A percentile compares a stretch with the other conserved stretches of the same genome.
Evolutionary conservation across 2,797 vertebrate species (phyloP).

Genomic region (Pristis pectinata): DNA sequence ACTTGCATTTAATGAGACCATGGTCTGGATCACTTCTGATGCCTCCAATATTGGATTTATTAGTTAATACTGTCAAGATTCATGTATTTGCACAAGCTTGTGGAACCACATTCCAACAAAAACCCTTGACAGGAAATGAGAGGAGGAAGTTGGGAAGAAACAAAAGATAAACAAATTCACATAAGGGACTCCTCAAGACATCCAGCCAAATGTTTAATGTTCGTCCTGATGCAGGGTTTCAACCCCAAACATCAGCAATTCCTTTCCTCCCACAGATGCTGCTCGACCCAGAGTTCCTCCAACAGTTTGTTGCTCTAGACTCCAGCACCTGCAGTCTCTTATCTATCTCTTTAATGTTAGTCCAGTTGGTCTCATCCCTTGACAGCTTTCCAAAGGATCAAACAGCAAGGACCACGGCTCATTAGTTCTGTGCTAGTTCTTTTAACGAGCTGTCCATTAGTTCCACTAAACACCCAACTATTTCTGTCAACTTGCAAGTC

Average conservation of each 20-base stretch:
- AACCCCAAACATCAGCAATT: no score
- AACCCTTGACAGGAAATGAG: background rate
- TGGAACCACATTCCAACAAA: background rate
- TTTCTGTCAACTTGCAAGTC: background rate
- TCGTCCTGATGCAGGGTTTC: no score
- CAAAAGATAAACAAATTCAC: background rate
- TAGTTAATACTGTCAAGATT: no score
- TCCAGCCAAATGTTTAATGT: background rate
- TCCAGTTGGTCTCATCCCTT: background rate
- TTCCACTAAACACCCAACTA: background rate
- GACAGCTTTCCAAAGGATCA: background rate
- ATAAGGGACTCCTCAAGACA: background rate
- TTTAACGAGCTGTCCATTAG: background rate
- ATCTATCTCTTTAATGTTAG: no score
- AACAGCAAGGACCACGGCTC: background rate
- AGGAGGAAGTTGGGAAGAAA: background rate
- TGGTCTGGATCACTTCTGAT: background rate
- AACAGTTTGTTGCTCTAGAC: no score
- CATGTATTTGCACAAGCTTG: background rate
- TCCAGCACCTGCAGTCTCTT: no score
- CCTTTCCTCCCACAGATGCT: no score
- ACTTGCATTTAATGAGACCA: background rate
- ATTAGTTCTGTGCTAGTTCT: background rate
- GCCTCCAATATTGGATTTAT: no score
- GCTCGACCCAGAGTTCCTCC: no score